Evolutionary conservation across 2,797 vertebrate species (phyloP).

Genomic region (Rhynchotus rufescens): DNA sequence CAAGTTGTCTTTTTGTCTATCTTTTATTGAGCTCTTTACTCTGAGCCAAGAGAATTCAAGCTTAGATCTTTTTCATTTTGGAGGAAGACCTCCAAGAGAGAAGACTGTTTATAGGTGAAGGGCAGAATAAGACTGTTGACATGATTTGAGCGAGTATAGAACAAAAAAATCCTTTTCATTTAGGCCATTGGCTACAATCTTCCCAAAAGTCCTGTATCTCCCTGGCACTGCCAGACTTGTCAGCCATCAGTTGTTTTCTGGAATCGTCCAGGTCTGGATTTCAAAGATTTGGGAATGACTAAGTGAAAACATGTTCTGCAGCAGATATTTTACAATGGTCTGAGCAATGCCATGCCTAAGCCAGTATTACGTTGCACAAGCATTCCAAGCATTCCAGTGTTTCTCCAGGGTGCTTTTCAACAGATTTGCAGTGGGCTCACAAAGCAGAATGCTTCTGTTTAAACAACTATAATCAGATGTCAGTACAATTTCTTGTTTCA

Average conservation of each 20-base stretch:
- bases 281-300: neutral
- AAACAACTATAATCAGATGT: neutral
- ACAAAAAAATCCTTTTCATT: neutral
- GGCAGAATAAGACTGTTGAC: neutral
- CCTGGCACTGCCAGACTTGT: neutral
- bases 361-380: neutral
- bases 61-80: neutral
- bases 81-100: neutral
- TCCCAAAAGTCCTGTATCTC: neutral
- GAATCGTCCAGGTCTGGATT: neutral
- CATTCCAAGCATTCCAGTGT: neutral
- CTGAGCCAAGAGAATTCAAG: neutral
- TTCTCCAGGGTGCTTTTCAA: neutral
- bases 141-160: neutral
- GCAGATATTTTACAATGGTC: slow-evolving; percentile 4
- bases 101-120: neutral
- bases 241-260: neutral
- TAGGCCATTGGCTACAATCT: neutral
- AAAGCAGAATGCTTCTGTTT: neutral
- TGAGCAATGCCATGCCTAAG: neutral
- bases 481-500: neutral
- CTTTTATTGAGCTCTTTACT: neutral
- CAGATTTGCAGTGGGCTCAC: neutral
- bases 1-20: neutral
- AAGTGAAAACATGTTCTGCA: neutral